Conservation (phyloP, 2,888 invertebrate genomes). For the Alviniconcha strummeri region DNA sequence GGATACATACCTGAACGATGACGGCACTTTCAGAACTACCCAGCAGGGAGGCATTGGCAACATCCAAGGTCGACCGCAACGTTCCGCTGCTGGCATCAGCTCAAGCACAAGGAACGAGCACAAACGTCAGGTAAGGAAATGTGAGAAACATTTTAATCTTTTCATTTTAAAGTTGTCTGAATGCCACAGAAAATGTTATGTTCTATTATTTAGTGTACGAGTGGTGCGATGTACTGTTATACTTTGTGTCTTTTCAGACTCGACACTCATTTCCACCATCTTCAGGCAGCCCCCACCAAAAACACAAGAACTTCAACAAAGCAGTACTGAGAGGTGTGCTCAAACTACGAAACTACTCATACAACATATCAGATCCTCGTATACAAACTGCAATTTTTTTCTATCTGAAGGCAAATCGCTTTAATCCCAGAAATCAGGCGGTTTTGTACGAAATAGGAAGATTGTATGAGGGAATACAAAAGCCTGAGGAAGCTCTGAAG, state of each 20-base stretch:
- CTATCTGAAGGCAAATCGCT: neutral
- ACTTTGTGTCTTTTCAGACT: neutral
- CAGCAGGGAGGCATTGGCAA: no score
- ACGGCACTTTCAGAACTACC: no score
- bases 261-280: slow-evolving; percentile 1
- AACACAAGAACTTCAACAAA: neutral
- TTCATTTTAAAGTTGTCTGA: no score
- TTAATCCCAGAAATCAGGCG: neutral
- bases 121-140: no score
- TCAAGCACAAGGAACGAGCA: no score
- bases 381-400: slow-evolving; percentile 18
- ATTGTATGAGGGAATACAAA: slow-evolving; percentile 11
- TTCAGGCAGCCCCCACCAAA: neutral
- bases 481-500: neutral
- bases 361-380: neutral
- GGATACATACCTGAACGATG: no score
- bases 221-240: no score
- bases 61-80: no score
- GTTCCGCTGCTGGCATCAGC: no score
- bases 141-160: no score
- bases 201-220: no score
- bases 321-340: neutral
- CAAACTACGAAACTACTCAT: neutral
- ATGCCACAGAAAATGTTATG: no score
- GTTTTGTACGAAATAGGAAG: slow-evolving; percentile 8